Conservation (phyloP, 2,113 vertebrate species). For the Vireo altiloquus region DNA sequence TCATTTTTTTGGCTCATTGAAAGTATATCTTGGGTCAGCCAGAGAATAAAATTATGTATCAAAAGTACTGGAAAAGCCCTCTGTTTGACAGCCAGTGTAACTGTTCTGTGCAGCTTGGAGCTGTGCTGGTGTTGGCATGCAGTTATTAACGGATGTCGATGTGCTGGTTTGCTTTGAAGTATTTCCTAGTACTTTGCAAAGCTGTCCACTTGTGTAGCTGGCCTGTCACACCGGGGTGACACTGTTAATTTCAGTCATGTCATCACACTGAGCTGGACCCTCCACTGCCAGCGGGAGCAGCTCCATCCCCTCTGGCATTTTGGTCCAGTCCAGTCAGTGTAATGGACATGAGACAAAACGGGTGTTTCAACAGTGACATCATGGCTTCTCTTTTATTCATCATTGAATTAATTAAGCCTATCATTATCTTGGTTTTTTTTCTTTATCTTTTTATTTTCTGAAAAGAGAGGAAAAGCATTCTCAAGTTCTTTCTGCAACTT, state of each 20-base stretch:
- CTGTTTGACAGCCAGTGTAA: background rate
- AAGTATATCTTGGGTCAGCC: slow-evolving; percentile 22
- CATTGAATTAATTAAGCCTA: background rate
- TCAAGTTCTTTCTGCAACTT: background rate
- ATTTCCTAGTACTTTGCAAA: background rate
- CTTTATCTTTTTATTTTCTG: background rate
- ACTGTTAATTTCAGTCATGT: accelerated
- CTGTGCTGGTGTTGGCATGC: background rate
- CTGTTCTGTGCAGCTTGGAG: background rate
- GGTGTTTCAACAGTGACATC: background rate
- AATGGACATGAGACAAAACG: background rate
- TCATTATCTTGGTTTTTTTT: background rate
- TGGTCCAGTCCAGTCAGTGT: background rate
- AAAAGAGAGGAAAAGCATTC: background rate
- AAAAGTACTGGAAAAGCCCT: slow-evolving; percentile 18
- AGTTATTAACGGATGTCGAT: background rate
- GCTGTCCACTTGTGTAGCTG: background rate
- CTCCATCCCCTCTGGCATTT: background rate
- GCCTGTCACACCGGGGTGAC: background rate
- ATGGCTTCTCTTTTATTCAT: background rate
- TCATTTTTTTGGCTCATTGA: slow-evolving; percentile 26
- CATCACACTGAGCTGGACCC: background rate
- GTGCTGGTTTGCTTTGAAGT: background rate
- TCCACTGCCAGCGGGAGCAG: accelerated
- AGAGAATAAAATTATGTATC: slow-evolving; percentile 28